A percentile compares a stretch with the other conserved stretches of the same genome.
Conservation (phyloP, 2,888 invertebrate genomes). For the Spodoptera littoralis region DNA sequence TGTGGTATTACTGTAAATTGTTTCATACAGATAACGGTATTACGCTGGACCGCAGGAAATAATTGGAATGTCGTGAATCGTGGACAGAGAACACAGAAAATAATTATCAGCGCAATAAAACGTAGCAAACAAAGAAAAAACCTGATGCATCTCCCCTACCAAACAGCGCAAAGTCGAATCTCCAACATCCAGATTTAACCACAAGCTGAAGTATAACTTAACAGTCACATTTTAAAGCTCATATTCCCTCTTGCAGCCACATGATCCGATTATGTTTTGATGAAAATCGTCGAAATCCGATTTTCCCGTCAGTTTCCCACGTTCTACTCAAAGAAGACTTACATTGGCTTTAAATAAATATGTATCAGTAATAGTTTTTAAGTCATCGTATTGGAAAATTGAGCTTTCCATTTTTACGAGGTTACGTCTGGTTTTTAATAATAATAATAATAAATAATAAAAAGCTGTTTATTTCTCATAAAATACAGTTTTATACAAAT, state of each 20-base stretch:
- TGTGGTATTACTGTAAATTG: slow-evolving; percentile 2
- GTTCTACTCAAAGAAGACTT: slow-evolving; percentile 52
- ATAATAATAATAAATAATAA: too few relatives aligned
- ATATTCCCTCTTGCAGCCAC: slow-evolving; percentile 45
- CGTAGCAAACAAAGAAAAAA: slow-evolving; percentile 28
- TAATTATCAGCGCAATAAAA: slow-evolving; percentile 46
- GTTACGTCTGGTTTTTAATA: neutral
- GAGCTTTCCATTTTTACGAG: slow-evolving; percentile 21
- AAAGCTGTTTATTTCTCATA: too few relatives aligned
- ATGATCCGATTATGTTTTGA: slow-evolving; percentile 60
- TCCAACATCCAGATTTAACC: slow-evolving; percentile 22
- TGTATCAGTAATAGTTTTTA: slow-evolving; percentile 49
- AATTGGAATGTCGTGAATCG: slow-evolving; percentile 40
- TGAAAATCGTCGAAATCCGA: slow-evolving; percentile 65
- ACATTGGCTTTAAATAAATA: slow-evolving; percentile 59
- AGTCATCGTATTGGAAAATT: slow-evolving; percentile 44
- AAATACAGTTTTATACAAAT: too few relatives aligned
- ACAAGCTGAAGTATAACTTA: slow-evolving; percentile 34
- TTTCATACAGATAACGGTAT: slow-evolving; percentile 17
- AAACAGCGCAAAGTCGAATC: slow-evolving; percentile 27
- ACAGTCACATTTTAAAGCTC: slow-evolving; percentile 40
- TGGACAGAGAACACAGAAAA: slow-evolving; percentile 30
- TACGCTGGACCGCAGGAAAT: slow-evolving; percentile 17
- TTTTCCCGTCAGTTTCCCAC: slow-evolving; percentile 63
- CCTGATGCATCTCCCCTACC: slow-evolving; percentile 29